A percentile compares a stretch with the other conserved stretches of the same genome.
phyloP scores from a whole-genome alignment of 2,113 vertebrate species.

The Xerus inauris region DNA sequence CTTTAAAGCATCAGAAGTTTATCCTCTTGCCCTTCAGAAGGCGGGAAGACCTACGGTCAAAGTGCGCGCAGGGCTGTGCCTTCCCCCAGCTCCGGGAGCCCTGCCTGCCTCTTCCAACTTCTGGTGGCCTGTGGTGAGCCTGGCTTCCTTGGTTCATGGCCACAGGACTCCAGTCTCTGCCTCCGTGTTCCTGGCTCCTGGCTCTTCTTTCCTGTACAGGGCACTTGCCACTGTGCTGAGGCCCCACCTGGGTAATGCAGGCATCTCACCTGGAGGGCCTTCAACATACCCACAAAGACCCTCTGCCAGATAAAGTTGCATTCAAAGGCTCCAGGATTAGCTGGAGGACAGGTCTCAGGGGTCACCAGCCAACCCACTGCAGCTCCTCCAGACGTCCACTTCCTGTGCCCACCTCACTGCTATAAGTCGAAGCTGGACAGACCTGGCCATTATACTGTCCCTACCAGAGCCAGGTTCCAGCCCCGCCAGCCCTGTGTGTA shows the following conservation, averaged over 20 bases:
- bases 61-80: accelerated
- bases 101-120: neutral
- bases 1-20: neutral
- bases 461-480: accelerated
- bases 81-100: neutral
- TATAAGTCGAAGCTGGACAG: accelerated
- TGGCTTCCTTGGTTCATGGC: neutral
- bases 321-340: neutral
- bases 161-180: no score
- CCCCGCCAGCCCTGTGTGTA: accelerated
- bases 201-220: neutral
- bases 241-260: neutral
- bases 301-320: neutral
- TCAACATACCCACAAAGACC: neutral
- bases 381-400: neutral
- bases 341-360: accelerated
- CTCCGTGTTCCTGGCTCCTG: neutral
- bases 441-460: accelerated
- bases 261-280: neutral
- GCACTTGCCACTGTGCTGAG: neutral
- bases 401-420: neutral
- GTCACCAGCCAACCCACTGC: accelerated
- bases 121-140: accelerated
- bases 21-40: neutral
- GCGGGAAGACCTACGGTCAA: neutral